Evolutionary conservation across 2,113 vertebrate species (phyloP).

Genomic region (Urocynchramus pylzowi): DNA sequence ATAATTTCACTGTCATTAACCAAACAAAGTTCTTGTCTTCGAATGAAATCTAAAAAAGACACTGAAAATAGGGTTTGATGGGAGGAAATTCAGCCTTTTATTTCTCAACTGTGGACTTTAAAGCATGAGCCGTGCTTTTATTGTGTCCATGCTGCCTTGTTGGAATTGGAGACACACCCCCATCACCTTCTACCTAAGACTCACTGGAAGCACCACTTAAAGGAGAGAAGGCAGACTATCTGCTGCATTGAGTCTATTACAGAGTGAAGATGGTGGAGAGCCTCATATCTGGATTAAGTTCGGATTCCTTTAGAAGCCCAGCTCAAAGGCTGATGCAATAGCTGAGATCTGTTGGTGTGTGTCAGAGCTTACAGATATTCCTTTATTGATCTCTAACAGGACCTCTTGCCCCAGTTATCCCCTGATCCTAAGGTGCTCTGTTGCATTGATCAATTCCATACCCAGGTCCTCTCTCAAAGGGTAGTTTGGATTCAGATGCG

Average conservation of each 20-base stretch:
- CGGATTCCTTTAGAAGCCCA: neutral
- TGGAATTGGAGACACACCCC: neutral
- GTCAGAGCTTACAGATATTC: neutral
- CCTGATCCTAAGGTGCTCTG: neutral
- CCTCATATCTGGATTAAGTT: neutral
- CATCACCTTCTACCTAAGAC: neutral
- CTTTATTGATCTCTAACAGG: neutral
- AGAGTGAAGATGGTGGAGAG: neutral
- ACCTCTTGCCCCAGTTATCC: neutral
- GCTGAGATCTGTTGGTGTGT: neutral
- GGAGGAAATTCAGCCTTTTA: neutral
- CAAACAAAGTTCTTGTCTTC: neutral
- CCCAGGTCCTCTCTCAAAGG: neutral
- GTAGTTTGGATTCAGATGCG: neutral
- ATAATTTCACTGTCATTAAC: neutral
- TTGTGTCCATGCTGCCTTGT: rapidly evolving
- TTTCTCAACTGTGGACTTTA: neutral
- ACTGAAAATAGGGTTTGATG: neutral
- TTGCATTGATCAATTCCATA: neutral
- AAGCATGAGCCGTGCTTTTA: neutral
- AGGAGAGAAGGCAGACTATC: neutral
- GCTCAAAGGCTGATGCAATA: neutral
- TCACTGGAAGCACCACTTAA: neutral
- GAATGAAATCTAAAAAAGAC: neutral
- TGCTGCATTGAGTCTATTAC: neutral